A percentile compares a stretch with the other conserved stretches of the same genome.
Conservation (phyloP, 2,113 vertebrate genomes). For the Nothobranchius furzeri region DNA sequence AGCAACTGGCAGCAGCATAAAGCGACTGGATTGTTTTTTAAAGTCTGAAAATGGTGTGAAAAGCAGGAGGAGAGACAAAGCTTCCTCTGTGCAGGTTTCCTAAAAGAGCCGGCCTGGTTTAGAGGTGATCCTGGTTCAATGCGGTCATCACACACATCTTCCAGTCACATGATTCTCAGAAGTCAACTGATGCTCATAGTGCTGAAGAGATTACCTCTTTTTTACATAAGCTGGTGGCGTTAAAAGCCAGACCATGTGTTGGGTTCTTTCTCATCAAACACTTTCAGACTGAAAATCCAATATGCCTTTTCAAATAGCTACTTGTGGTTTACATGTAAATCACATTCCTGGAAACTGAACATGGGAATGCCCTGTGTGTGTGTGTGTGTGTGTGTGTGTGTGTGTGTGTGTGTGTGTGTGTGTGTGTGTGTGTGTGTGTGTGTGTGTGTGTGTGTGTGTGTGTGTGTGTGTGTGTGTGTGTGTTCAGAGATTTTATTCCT, state of each 20-base stretch:
- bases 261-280: neutral
- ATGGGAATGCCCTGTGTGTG: conserved; percentile 38
- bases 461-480: conserved; percentile 19
- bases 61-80: conserved; percentile 44
- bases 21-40: conserved; percentile 30
- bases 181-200: conserved; percentile 7
- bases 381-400: conserved; percentile 17
- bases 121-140: conserved; percentile 32
- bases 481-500: conserved; percentile 17
- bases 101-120: conserved; percentile 18
- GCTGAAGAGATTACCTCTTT: conserved; percentile 15
- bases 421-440: too few relatives aligned
- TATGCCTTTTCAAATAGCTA: neutral
- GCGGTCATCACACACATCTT: conserved; percentile 31
- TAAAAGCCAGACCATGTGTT: conserved; percentile 31
- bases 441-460: neutral
- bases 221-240: conserved; percentile 38
- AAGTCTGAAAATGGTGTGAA: conserved; percentile 43
- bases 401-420: too few relatives aligned
- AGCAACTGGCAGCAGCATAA: conserved; percentile 30
- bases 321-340: neutral
- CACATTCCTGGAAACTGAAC: conserved; percentile 31
- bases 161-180: neutral
- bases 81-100: conserved; percentile 43
- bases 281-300: neutral